Percentiles rank a stretch among this genome's conserved stretches.
phyloP scores from a whole-genome alignment of 2,888 invertebrate species.

The Parnassius orleans region DNA sequence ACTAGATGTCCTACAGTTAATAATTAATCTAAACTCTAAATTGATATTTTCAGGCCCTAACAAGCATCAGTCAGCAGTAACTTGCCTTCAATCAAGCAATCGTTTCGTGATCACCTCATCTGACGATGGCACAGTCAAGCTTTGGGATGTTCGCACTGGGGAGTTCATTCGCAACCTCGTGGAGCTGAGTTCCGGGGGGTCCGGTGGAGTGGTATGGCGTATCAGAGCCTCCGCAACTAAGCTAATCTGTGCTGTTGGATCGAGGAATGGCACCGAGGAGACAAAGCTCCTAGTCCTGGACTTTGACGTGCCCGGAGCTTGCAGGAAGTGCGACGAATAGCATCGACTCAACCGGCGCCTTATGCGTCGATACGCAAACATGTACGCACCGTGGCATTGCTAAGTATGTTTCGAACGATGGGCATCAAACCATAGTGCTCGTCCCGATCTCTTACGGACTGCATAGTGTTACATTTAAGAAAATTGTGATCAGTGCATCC shows the following conservation, averaged over 20 bases:
- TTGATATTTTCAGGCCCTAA: constrained; percentile 85
- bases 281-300: constrained; percentile 98
- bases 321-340: constrained; percentile 81
- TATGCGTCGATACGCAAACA: constrained; percentile 67
- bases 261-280: constrained; percentile 99
- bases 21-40: neutral
- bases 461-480: constrained; percentile 1
- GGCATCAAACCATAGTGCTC: neutral
- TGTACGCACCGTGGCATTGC: constrained; percentile 73
- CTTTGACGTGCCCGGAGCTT: constrained; percentile 92
- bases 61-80: constrained; percentile 99
- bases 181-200: constrained; percentile 95
- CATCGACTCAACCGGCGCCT: constrained; percentile 73
- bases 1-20: no score
- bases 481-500: constrained; percentile 3
- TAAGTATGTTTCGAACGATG: constrained; percentile 32
- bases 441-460: neutral
- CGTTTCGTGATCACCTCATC: constrained; percentile 99
- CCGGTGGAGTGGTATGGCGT: constrained; percentile 99
- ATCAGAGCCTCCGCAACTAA: constrained; percentile 97
- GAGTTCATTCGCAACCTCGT: constrained; percentile 98
- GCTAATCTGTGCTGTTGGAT: constrained; percentile 98
- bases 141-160: constrained; percentile 98
- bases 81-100: constrained; percentile 98
- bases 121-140: constrained; percentile 99